Conservation (phyloP, 2,797 vertebrate genomes). For the Scarus forsteni region DNA sequence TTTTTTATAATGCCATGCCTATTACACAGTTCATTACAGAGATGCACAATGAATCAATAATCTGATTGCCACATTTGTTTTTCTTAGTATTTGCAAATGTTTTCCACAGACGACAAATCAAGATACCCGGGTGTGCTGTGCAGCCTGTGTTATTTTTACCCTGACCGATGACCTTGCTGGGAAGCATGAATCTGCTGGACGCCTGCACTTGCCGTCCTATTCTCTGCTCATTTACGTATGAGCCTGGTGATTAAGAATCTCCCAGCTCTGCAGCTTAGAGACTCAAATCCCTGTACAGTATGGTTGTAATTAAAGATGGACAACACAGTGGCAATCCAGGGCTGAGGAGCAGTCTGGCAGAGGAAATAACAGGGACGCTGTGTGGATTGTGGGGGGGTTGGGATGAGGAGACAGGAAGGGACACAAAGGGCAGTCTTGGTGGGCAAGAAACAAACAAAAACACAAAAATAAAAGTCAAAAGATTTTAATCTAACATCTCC, state of each 20-base stretch:
- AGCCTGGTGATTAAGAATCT: constrained; percentile 73
- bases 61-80: constrained; percentile 9
- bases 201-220: constrained; percentile 42
- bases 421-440: constrained; percentile 63
- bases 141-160: constrained; percentile 64
- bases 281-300: constrained; percentile 72
- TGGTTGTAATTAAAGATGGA: constrained; percentile 76
- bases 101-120: constrained; percentile 39
- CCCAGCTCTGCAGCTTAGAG: constrained; percentile 68
- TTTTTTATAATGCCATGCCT: background rate
- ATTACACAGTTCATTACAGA: background rate
- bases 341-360: constrained; percentile 39
- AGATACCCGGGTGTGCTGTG: constrained; percentile 40
- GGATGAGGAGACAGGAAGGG: constrained; percentile 55
- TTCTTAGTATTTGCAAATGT: constrained; percentile 11
- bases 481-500: constrained; percentile 60
- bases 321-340: constrained; percentile 51
- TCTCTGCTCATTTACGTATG: constrained; percentile 59
- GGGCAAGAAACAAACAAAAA: constrained; percentile 53
- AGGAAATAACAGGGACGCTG: constrained; percentile 68
- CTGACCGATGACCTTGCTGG: constrained; percentile 53
- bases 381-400: constrained; percentile 57
- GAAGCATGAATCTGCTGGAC: constrained; percentile 59
- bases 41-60: background rate
- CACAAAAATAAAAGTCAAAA: constrained; percentile 35